Base-by-base conservation (phyloP, 2,797 vertebrate genomes). In the Hypotaenidia okinawae region DNA sequence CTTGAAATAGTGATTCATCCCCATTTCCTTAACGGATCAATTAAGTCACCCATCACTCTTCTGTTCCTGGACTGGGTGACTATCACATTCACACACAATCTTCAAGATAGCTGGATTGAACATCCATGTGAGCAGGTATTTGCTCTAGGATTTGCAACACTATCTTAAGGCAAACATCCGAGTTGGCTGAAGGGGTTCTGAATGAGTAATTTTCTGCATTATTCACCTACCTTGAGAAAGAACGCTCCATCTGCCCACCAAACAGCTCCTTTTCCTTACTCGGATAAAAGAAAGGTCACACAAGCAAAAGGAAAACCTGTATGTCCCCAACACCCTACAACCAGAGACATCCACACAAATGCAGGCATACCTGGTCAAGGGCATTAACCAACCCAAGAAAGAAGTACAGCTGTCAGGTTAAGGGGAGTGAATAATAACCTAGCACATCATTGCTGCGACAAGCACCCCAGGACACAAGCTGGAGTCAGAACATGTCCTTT, bases 361-460 rank as follows among this genome's bases (percentile, higher is more conserved):
- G 1, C 37, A 16, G 9, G 5, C 2, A 8, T 76, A 95, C 93
- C 95, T 95, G 93, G 91, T 39, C 93, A 96, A 97, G 96, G 96
- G 95, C 95, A 30, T 10, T 58, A 74, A 58, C 33, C 93, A 95
- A 89, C 76, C 37, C 76, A 62, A 72, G 89, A 11, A 58, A 93
- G 92, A 93, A 91, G 51, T 90, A 73, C 93, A 93, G 93, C 95
- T 96, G 95, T 96, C 96, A 95, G 94, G 96, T 96, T 96, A 74
- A 81, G 93, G 89, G 92, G 43, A 70, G 90, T 63, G 93, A 96
- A 76, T 85, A 96, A 95, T 87, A 87, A 80, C 94, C 90, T n/a
- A 21, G 88, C 39, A 84, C 93, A 92, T 97, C 96, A 95, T 81
- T 58, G 91, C 95, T 92, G 87, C 55, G 94, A 96, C 96, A 97